Evolutionary conservation across 2,113 vertebrate species (phyloP).

Genomic region (Dolichotis patagonum): DNA sequence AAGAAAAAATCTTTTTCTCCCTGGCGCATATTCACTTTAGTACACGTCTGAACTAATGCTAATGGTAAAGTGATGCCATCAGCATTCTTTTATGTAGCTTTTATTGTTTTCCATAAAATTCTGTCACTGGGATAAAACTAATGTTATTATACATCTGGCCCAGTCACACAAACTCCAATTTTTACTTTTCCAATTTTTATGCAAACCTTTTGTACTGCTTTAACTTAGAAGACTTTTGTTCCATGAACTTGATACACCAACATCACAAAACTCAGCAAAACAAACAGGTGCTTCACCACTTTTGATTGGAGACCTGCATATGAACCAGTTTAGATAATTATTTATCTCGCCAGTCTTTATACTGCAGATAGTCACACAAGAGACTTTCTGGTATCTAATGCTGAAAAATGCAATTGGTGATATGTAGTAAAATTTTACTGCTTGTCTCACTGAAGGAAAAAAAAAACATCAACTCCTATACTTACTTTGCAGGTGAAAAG

Average conservation of each 20-base stretch:
- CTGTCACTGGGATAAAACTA: conserved; percentile 69
- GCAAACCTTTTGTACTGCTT: not conserved
- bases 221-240: not conserved
- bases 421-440: conserved; percentile 76
- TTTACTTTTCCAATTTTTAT: conserved; percentile 66
- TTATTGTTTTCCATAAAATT: conserved; percentile 78
- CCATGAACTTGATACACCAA: not conserved
- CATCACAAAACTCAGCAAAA: conserved; percentile 31
- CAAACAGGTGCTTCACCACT: not conserved
- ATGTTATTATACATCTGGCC: conserved; percentile 75
- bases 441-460: conserved; percentile 54
- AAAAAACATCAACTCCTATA: conserved; percentile 54
- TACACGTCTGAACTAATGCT: conserved; percentile 52
- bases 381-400: conserved; percentile 58
- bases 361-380: conserved; percentile 38
- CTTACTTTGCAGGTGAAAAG: conserved; percentile 79
- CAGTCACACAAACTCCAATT: conserved; percentile 11
- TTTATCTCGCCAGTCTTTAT: not conserved
- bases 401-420: conserved; percentile 61
- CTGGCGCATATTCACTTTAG: not conserved
- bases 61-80: conserved; percentile 66
- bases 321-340: not conserved
- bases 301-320: not conserved
- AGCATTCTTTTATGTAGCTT: conserved; percentile 73
- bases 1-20: conserved; percentile 62